A percentile compares a stretch with the other conserved stretches of the same genome.
phyloP scores from a whole-genome alignment of 2,888 invertebrate genomes.

The Pyrocoelia pectoralis region DNA sequence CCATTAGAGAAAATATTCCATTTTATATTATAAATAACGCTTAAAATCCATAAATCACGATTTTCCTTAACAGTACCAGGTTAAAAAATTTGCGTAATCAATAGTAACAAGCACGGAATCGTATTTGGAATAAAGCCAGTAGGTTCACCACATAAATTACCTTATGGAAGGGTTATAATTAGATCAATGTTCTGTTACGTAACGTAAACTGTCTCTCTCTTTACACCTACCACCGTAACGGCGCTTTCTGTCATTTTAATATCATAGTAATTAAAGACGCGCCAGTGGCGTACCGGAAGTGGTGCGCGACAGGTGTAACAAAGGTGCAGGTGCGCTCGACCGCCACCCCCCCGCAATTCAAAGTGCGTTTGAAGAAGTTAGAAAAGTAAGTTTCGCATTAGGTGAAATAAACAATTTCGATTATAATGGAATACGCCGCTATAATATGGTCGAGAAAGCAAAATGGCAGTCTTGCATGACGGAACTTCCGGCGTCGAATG shows the following conservation, averaged over 20 bases:
- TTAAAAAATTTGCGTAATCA: constrained; percentile 8
- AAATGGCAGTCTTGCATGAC: constrained; percentile 59
- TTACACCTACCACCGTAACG: too few relatives aligned
- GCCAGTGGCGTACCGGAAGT: constrained; percentile 4
- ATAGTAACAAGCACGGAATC: constrained; percentile 5
- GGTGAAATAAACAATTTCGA: background rate
- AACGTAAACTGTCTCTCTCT: background rate
- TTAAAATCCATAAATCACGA: background rate
- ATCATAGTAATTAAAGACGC: too few relatives aligned
- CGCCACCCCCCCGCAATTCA: too few relatives aligned
- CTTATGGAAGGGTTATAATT: background rate
- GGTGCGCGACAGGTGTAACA: too few relatives aligned
- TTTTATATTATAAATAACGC: background rate
- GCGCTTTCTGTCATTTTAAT: too few relatives aligned
- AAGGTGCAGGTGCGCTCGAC: too few relatives aligned
- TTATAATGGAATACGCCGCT: constrained; percentile 42
- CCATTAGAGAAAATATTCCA: background rate
- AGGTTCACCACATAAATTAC: background rate
- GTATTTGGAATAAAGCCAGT: constrained; percentile 8
- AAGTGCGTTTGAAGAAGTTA: background rate
- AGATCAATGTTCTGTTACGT: constrained; percentile 3
- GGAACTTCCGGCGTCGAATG: constrained; percentile 56
- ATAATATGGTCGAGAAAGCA: constrained; percentile 55
- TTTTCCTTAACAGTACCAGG: constrained; percentile 5
- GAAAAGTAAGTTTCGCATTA: background rate